Conservation (phyloP, 1,140 invertebrate genomes). For the Platyura marginata region DNA sequence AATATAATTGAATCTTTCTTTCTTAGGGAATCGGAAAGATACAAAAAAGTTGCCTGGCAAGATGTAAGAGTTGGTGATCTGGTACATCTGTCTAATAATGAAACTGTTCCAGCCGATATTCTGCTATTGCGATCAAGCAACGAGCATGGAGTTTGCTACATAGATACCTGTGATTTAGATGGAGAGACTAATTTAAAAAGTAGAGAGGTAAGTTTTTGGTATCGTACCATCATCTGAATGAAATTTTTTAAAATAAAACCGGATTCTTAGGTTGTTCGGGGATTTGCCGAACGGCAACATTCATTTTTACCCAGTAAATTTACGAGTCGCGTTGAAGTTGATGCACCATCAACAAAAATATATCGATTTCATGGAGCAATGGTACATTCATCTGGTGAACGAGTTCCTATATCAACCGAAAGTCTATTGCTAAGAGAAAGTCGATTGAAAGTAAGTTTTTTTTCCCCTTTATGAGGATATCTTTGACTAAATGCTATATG, state of each 20-base stretch:
- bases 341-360: slow-evolving; percentile 86
- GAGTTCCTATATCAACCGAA: slow-evolving; percentile 75
- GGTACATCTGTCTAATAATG: slow-evolving; percentile 90
- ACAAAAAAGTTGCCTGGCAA: slow-evolving; percentile 75
- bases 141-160: slow-evolving; percentile 85
- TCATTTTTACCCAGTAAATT: slow-evolving; percentile 68
- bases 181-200: slow-evolving; percentile 99
- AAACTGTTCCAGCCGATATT: slow-evolving; percentile 91
- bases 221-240: background rate
- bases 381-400: slow-evolving; percentile 56
- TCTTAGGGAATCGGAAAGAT: slow-evolving; percentile 61
- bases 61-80: slow-evolving; percentile 86
- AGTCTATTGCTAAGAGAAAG: slow-evolving; percentile 89
- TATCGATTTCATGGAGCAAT: slow-evolving; percentile 87
- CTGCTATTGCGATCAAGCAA: slow-evolving; percentile 79
- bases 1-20: slow-evolving; percentile 5
- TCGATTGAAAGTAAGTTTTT: slow-evolving; percentile 77
- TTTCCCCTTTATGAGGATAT: background rate
- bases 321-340: slow-evolving; percentile 69
- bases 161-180: slow-evolving; percentile 95
- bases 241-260: background rate
- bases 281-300: slow-evolving; percentile 38
- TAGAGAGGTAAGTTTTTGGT: slow-evolving; percentile 44
- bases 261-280: slow-evolving; percentile 17
- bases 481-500: too few relatives aligned